Base-by-base conservation (phyloP, 2,797 vertebrate genomes). In the Sebastes nivosus region DNA sequence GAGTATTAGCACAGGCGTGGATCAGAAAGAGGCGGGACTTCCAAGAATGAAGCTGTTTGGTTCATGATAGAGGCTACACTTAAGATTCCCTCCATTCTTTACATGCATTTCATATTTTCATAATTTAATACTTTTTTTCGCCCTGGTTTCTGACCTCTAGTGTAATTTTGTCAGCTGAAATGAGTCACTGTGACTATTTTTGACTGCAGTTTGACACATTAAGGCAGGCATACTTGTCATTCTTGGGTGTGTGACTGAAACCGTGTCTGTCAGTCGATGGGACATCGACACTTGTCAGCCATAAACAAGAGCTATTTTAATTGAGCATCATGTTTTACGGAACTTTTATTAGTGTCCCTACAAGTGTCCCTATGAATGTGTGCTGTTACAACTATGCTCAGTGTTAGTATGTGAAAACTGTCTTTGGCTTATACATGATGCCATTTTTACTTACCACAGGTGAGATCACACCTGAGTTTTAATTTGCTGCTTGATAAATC, bases 21-120 rank as follows among this genome's bases (percentile, higher is more conserved):
- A 88, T 91, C 87, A 91, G 67, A 86, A 75, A 78, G 63, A 74
- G 87, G 83, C 16, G 69, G 82, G 46, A 66, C 79, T 60, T 80
- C 18, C 25, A 25, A 67, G 68, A 60, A 75, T 78, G 70, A 84
- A 72, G 34, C 64, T 55, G 55, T 65, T 80, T 75, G 64, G 34
- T 85, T 80, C 14, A 52, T 71, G 54, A 83, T 66, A 22, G 61
- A 81, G 22, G 63, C 46, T 24, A 18, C 6, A 18, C 9, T 67
- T 71, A 54, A 24, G n/a, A 64, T 71, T 54, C 22, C 30, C 13
- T 67, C 6, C 2, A 25, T 32, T 72, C 8, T 66, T 59, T 30
- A n/a, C 14, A 16, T 63, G 18, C 10, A 8, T 58, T 63, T 13
- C 8, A 52, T 72, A 46, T 68, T 46, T 68, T 8, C 42, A 20